These are phyloP conservation scores for Polypedilum vanderplanki DNA, from an alignment of 1,140 invertebrate genomes.

Conservation along the genomic window DNA sequence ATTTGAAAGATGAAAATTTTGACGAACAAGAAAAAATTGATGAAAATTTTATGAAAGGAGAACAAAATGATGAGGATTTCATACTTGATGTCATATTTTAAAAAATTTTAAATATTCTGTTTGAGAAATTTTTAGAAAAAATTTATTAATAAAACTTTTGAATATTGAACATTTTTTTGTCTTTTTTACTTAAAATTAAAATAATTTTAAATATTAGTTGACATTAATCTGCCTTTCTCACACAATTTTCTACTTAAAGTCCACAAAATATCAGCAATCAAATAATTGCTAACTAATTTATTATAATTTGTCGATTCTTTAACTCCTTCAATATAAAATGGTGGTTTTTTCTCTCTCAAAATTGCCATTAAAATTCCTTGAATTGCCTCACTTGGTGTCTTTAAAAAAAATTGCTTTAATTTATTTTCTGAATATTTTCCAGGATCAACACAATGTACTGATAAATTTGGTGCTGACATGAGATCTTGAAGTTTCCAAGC, in stretches of 20 bases:
- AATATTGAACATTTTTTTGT: too few relatives aligned
- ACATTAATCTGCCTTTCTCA: not conserved
- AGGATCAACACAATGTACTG: constrained; percentile 5
- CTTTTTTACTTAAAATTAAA: too few relatives aligned
- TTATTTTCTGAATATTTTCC: not conserved
- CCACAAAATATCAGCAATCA: not conserved
- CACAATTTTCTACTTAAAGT: constrained; percentile 24
- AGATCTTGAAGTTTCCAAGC: constrained; percentile 11
- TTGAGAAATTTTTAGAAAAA: too few relatives aligned
- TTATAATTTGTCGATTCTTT: constrained; percentile 15
- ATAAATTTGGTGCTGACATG: constrained; percentile 2
- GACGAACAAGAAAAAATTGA: too few relatives aligned
- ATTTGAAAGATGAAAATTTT: too few relatives aligned
- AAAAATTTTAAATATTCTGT: too few relatives aligned
- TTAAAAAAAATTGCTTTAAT: not conserved
- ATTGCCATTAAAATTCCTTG: constrained; percentile 14
- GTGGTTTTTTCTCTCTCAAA: not conserved
- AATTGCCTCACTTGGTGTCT: not conserved
- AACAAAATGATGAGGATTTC: too few relatives aligned
- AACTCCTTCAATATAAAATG: not conserved
- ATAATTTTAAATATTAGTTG: too few relatives aligned
- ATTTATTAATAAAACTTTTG: too few relatives aligned
- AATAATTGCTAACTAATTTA: not conserved
- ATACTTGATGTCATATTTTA: too few relatives aligned
- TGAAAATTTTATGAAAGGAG: too few relatives aligned